Evolutionary conservation across 2,113 vertebrate genomes (phyloP).

Genomic region (Eublepharis macularius): DNA sequence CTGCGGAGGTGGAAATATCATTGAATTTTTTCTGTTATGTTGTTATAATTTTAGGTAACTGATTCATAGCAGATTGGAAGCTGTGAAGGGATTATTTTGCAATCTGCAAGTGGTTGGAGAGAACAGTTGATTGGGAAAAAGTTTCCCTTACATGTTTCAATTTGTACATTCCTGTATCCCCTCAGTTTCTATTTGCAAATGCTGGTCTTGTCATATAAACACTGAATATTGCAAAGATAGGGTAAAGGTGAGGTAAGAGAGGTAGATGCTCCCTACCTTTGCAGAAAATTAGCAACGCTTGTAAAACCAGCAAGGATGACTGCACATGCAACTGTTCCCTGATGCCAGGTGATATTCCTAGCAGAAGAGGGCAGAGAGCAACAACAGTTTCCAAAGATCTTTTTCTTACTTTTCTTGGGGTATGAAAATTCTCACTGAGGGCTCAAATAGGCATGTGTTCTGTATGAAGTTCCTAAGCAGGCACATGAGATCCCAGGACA

Average conservation of each 20-base stretch:
- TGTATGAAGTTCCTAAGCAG: too few species aligned
- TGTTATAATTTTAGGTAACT: neutral
- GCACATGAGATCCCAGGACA: too few species aligned
- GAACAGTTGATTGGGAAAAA: neutral
- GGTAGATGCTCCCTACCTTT: neutral
- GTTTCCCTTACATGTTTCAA: neutral
- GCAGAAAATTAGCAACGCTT: neutral
- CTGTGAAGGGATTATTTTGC: neutral
- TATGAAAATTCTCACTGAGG: too few species aligned
- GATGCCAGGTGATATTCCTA: too few species aligned
- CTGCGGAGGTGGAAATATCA: neutral
- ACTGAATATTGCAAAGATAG: neutral
- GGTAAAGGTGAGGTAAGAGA: neutral
- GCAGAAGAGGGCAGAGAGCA: too few species aligned
- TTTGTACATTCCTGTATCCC: neutral
- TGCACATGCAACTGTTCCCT: too few species aligned
- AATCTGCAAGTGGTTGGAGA: neutral
- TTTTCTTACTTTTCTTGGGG: too few species aligned
- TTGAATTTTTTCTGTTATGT: neutral
- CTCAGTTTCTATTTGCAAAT: neutral
- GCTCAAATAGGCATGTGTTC: too few species aligned
- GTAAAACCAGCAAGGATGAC: too few species aligned
- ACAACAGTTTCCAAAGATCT: too few species aligned
- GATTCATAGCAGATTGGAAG: neutral
- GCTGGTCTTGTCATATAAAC: neutral